Evolutionary conservation across 2,888 invertebrate species (phyloP).

Genomic region (Polydrusus cervinus): DNA sequence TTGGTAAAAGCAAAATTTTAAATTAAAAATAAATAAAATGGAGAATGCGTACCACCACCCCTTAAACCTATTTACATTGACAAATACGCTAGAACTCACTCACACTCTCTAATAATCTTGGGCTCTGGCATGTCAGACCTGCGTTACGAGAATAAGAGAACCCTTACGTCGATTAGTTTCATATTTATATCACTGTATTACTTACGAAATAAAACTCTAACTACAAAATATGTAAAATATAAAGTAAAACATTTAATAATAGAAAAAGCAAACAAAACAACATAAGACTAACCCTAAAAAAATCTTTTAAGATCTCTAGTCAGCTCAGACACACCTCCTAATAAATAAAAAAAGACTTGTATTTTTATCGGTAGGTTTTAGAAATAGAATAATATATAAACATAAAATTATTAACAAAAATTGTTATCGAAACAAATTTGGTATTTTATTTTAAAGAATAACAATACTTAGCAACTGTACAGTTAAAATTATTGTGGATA

Average conservation of each 20-base stretch:
- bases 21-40: no score
- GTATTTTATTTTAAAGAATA: conserved; percentile 16
- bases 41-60: no score
- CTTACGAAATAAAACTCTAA: conserved; percentile 2
- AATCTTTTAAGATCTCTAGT: conserved; percentile 18
- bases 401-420: neutral
- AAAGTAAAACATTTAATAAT: conserved; percentile 12
- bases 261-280: conserved; percentile 18
- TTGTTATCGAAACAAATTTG: neutral
- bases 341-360: neutral
- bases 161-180: neutral
- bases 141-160: neutral
- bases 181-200: conserved; percentile 19
- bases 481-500: conserved; percentile 3
- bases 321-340: neutral
- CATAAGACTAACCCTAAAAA: conserved; percentile 10
- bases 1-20: no score
- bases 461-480: neutral
- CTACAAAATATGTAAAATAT: conserved; percentile 4
- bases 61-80: no score
- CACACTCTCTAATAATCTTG: no score
- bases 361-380: neutral
- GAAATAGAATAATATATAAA: conserved; percentile 3
- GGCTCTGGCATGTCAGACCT: no score
- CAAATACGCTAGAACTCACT: no score